Evolutionary conservation across 2,113 vertebrate genomes (phyloP).

Genomic region (Struthidea cinerea): DNA sequence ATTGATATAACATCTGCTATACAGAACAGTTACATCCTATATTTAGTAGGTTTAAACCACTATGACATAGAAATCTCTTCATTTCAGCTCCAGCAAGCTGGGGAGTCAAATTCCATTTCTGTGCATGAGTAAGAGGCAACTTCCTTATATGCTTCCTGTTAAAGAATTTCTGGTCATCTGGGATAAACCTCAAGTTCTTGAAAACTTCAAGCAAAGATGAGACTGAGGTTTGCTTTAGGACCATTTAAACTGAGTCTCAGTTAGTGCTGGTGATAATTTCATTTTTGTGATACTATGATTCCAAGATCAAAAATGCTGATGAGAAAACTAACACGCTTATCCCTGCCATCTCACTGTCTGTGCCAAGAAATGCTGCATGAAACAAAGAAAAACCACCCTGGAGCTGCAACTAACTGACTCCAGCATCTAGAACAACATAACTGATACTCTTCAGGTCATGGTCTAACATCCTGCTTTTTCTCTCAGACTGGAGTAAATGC

Average conservation of each 20-base stretch:
- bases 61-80: not conserved
- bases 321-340: not conserved
- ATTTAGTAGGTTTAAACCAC: slow-evolving; percentile 25
- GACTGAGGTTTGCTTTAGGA: not conserved
- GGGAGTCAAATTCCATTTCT: slow-evolving; percentile 2
- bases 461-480: not conserved
- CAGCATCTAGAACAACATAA: not conserved
- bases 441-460: not conserved
- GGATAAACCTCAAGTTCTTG: not conserved
- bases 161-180: slow-evolving; percentile 1
- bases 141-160: not conserved
- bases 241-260: not conserved
- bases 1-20: slow-evolving; percentile 41
- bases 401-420: not conserved
- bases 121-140: not conserved
- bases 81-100: slow-evolving; percentile 11
- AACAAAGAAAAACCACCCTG: not conserved
- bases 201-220: not conserved
- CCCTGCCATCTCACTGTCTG: not conserved
- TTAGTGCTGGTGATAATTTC: not conserved
- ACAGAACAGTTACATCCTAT: slow-evolving; percentile 1
- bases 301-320: not conserved
- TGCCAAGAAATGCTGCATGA: not conserved
- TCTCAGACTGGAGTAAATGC: not conserved
- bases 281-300: not conserved